A percentile compares a stretch with the other conserved stretches of the same genome.
Conservation (phyloP, 2,888 invertebrate species). For the Cephus spinipes region DNA sequence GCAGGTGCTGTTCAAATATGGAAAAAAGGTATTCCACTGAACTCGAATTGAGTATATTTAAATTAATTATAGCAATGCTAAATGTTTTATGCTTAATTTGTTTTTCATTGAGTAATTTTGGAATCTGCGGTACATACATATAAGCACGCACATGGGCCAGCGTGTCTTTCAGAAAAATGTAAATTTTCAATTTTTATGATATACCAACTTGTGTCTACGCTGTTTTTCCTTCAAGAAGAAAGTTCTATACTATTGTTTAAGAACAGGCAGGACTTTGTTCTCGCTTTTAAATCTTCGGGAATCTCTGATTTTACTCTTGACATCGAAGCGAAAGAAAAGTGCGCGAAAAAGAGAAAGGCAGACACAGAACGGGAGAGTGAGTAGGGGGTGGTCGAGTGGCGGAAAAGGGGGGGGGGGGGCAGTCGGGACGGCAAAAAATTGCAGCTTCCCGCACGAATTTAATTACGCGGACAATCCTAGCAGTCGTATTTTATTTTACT, state of each 20-base stretch:
- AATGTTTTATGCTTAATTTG: too few relatives aligned
- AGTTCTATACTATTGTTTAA: neutral
- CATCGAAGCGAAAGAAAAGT: neutral
- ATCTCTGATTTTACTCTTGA: neutral
- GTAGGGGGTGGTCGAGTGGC: neutral
- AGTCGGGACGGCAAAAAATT: neutral
- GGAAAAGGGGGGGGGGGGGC: too few relatives aligned
- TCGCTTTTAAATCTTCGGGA: neutral
- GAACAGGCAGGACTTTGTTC: neutral
- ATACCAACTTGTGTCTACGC: neutral
- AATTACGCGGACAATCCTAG: neutral
- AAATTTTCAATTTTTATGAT: neutral
- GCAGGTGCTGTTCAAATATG: too few relatives aligned
- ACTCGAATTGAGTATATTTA: too few relatives aligned
- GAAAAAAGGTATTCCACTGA: too few relatives aligned
- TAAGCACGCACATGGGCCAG: neutral
- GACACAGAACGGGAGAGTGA: neutral
- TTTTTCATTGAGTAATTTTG: too few relatives aligned
- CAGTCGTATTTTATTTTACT: neutral
- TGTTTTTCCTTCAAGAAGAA: neutral
- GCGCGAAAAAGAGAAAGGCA: neutral
- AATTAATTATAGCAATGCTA: too few relatives aligned
- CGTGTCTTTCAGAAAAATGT: neutral
- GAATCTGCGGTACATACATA: too few relatives aligned
- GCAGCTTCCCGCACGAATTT: neutral